These are phyloP conservation scores for Emys orbicularis DNA, from an alignment of 2,797 vertebrate genomes.

Conservation along the genomic window DNA sequence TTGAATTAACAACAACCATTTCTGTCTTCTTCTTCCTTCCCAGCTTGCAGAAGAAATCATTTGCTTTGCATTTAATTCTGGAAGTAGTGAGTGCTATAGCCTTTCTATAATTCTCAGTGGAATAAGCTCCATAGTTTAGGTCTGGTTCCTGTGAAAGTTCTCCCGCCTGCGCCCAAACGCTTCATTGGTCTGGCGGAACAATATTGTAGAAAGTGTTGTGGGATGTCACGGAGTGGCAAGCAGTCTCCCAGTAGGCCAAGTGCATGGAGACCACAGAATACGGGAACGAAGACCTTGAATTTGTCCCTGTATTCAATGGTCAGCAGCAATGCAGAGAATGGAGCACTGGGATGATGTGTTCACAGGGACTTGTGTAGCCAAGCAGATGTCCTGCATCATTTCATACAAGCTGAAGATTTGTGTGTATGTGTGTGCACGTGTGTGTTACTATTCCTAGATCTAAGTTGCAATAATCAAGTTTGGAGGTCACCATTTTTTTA, in stretches of 20 bases:
- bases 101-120: not conserved
- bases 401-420: not conserved
- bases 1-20: not conserved
- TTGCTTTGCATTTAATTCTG: not conserved
- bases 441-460: not conserved
- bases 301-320: not conserved
- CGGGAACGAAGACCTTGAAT: not conserved
- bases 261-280: not conserved
- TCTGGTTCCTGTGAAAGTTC: not conserved
- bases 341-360: not conserved
- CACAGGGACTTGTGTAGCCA: slow-evolving; percentile 8
- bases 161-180: not conserved
- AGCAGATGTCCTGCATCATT: not conserved
- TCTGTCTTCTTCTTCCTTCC: not conserved
- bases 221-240: not conserved
- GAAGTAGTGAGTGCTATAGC: not conserved
- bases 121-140: not conserved
- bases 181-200: not conserved
- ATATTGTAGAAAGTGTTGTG: not conserved
- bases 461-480: not conserved
- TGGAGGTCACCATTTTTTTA: slow-evolving; percentile 11
- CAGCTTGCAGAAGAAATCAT: not conserved
- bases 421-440: not conserved
- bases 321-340: not conserved
- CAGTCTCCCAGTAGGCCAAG: not conserved